phyloP scores from a whole-genome alignment of 2,888 invertebrate genomes.

The Eristalis tenax region DNA sequence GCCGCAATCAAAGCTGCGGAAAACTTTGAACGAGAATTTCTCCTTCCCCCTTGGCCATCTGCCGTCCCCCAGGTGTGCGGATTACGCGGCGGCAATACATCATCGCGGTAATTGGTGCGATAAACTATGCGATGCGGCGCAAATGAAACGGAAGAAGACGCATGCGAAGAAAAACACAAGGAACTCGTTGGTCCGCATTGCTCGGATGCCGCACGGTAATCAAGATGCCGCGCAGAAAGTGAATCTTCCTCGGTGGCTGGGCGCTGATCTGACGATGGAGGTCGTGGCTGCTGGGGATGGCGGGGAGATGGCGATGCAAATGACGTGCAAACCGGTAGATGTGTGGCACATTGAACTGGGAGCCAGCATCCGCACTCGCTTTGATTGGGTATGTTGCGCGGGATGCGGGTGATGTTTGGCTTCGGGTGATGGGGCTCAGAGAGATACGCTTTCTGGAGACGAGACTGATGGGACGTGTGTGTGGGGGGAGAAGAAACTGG shows the following conservation, averaged over 20 bases:
- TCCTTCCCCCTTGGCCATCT: constrained; percentile 34
- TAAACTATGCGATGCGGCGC: not conserved
- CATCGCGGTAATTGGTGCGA: constrained; percentile 1
- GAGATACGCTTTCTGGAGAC: not conserved
- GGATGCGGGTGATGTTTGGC: not conserved
- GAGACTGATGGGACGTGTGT: not conserved
- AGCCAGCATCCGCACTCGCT: constrained; percentile 24
- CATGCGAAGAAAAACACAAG: not conserved
- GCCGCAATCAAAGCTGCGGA: constrained; percentile 1
- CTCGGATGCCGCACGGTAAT: constrained; percentile 47
- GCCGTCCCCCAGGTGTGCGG: not conserved
- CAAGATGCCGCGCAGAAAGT: constrained; percentile 44
- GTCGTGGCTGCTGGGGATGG: not conserved
- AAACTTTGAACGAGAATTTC: constrained; percentile 31
- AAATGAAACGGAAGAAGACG: constrained; percentile 32
- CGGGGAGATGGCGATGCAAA: constrained; percentile 24
- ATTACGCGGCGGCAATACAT: constrained; percentile 29
- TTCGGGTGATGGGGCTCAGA: not conserved
- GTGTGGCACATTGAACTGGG: constrained; percentile 1
- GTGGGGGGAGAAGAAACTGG: not conserved
- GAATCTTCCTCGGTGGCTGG: constrained; percentile 44
- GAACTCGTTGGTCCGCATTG: constrained; percentile 54
- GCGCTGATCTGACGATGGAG: not conserved
- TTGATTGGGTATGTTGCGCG: not conserved
- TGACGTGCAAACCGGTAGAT: constrained; percentile 34